Conservation (phyloP, 2,113 vertebrate species). For the Nanorana parkeri region DNA sequence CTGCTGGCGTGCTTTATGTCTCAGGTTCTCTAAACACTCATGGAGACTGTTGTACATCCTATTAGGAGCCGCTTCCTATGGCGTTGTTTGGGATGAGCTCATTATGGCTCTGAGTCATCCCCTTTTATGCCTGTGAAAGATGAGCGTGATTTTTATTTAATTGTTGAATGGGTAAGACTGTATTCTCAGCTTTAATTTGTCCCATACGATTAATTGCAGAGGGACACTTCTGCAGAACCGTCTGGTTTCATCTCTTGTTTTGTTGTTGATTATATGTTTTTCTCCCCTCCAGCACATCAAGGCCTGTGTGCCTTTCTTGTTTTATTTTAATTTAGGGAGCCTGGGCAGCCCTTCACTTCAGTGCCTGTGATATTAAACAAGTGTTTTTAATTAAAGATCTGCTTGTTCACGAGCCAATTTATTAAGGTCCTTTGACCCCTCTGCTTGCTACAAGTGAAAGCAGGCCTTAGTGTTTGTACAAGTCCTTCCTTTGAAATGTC, state of each 20-base stretch:
- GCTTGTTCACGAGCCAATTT: slow-evolving; percentile 45
- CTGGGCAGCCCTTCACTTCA: background rate
- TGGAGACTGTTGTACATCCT: slow-evolving; percentile 39
- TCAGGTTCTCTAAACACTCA: slow-evolving; percentile 58
- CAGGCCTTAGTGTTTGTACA: slow-evolving; percentile 34
- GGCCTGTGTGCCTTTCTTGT: slow-evolving; percentile 61
- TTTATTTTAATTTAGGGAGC: slow-evolving; percentile 53
- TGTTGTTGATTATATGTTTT: background rate
- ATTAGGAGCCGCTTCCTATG: slow-evolving; percentile 61
- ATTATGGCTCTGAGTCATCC: slow-evolving; percentile 63
- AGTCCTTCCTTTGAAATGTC: slow-evolving; percentile 15
- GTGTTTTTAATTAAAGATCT: slow-evolving; percentile 52
- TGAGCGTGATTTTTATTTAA: slow-evolving; percentile 29
- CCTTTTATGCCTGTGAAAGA: slow-evolving; percentile 21
- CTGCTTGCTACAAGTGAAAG: slow-evolving; percentile 12
- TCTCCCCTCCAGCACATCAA: slow-evolving; percentile 54
- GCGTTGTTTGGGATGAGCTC: slow-evolving; percentile 62
- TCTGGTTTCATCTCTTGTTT: slow-evolving; percentile 38
- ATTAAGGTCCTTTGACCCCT: slow-evolving; percentile 34
- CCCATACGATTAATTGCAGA: slow-evolving; percentile 27
- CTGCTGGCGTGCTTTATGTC: slow-evolving; percentile 60
- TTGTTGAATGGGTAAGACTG: slow-evolving; percentile 16
- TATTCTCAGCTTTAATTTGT: slow-evolving; percentile 27
- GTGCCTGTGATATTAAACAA: background rate
- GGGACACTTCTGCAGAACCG: slow-evolving; percentile 16